Conservation (phyloP, 2,888 invertebrate species). For the Heliothis peltigera region DNA sequence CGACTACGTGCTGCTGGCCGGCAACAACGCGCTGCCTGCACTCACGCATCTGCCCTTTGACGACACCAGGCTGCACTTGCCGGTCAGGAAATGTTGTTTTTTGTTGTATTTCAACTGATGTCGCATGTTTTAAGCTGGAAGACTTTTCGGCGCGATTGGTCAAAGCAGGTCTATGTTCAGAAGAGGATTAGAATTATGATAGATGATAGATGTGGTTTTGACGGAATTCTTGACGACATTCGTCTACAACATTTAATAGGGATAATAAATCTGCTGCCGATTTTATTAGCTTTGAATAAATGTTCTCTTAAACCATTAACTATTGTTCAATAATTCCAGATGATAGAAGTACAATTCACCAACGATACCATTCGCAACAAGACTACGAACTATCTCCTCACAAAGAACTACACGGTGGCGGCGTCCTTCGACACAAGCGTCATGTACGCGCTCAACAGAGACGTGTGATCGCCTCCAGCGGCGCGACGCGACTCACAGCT, state of each 20-base stretch:
- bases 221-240: too few species aligned
- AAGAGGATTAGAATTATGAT: too few species aligned
- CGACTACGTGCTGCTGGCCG: conserved; percentile 92
- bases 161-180: too few species aligned
- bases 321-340: conserved; percentile 65
- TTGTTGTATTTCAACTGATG: too few species aligned
- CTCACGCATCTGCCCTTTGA: conserved; percentile 90
- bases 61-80: conserved; percentile 62
- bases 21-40: conserved; percentile 82
- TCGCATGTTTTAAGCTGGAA: too few species aligned
- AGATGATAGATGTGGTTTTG: too few species aligned
- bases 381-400: conserved; percentile 73
- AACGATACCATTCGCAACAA: conserved; percentile 73
- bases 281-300: too few species aligned
- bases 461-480: conserved; percentile 18
- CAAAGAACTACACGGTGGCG: conserved; percentile 81
- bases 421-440: conserved; percentile 74
- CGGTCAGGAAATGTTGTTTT: conserved; percentile 64
- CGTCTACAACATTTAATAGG: too few species aligned
- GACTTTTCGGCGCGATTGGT: too few species aligned
- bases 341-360: conserved; percentile 77
- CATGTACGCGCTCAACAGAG: conserved; percentile 72
- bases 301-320: not conserved
- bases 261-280: too few species aligned
- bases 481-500: conserved; percentile 2